Evolutionary conservation across 2,888 invertebrate species (phyloP).

Genomic region (Spodoptera picta): DNA sequence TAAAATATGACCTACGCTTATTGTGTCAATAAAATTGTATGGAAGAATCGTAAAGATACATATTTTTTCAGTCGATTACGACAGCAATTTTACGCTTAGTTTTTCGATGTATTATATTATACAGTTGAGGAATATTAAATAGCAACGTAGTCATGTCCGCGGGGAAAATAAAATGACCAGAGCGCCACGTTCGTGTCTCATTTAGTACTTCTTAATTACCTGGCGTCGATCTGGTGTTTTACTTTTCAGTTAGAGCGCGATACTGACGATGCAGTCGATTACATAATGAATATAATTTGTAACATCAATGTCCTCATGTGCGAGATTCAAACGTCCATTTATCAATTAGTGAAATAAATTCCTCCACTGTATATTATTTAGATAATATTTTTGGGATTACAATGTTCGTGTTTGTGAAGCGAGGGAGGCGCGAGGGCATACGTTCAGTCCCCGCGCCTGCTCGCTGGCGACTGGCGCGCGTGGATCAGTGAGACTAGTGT

Average conservation of each 20-base stretch:
- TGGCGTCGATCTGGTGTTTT: conserved; percentile 25
- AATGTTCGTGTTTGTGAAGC: conserved; percentile 63
- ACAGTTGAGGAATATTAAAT: conserved; percentile 59
- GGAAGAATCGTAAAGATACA: conserved; percentile 65
- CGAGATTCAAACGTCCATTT: conserved; percentile 82
- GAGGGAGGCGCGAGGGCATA: conserved; percentile 42
- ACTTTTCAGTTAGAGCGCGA: conserved; percentile 14
- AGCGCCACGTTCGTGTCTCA: conserved; percentile 28
- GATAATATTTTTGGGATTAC: conserved; percentile 72
- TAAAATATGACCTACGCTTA: conserved; percentile 75
- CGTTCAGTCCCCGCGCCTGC: conserved; percentile 11
- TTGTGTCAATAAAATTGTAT: conserved; percentile 74
- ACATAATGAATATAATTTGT: conserved; percentile 32
- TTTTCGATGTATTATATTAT: conserved; percentile 68
- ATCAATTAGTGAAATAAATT: conserved; percentile 77
- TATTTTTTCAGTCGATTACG: conserved; percentile 79
- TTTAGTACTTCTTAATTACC: conserved; percentile 23
- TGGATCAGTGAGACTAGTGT: conserved; percentile 69
- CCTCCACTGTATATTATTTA: conserved; percentile 86
- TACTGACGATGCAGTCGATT: conserved; percentile 19
- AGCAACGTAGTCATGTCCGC: conserved; percentile 24
- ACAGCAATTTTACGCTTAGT: conserved; percentile 70
- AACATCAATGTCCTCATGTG: conserved; percentile 56
- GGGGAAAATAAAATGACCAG: conserved; percentile 21
- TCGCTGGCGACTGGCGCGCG: conserved; percentile 14